These are phyloP conservation scores for Plestiodon gilberti DNA, from an alignment of 2,113 vertebrate genomes.

Conservation along the genomic window DNA sequence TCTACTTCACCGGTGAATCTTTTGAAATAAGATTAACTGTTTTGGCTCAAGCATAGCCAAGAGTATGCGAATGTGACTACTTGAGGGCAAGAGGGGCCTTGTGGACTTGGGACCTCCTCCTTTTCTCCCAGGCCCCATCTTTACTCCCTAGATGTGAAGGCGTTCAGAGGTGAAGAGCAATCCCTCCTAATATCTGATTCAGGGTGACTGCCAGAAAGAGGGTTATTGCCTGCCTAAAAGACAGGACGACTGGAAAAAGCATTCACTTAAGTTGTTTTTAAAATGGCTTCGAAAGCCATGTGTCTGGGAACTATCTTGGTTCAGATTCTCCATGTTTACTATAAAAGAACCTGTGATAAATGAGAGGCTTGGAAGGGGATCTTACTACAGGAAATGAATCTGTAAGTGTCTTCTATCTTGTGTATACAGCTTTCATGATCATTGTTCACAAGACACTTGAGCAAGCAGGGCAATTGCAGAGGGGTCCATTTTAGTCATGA, in stretches of 20 bases:
- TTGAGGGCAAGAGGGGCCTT: constrained; percentile 17
- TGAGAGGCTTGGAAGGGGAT: constrained; percentile 41
- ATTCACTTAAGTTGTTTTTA: constrained; percentile 30
- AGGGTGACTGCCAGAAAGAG: background rate
- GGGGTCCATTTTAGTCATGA: background rate
- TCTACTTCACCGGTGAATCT: constrained; percentile 59
- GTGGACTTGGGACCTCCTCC: background rate
- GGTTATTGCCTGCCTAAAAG: constrained; percentile 41
- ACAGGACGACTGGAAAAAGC: constrained; percentile 43
- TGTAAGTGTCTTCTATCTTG: constrained; percentile 46
- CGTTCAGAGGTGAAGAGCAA: background rate
- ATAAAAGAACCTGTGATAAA: constrained; percentile 16
- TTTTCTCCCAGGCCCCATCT: background rate
- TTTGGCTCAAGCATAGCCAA: constrained; percentile 43
- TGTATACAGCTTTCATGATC: constrained; percentile 39
- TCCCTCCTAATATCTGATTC: background rate
- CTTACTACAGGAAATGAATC: background rate
- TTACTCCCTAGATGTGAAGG: background rate
- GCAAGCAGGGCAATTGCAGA: background rate
- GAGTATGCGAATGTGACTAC: background rate
- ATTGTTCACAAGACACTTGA: constrained; percentile 42
- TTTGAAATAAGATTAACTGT: constrained; percentile 68
- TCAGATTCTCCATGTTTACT: background rate
- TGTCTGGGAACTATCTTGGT: background rate
- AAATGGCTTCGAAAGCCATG: constrained; percentile 12